Base-by-base conservation (phyloP, 2,888 invertebrate species). In the Machimus atricapillus region DNA sequence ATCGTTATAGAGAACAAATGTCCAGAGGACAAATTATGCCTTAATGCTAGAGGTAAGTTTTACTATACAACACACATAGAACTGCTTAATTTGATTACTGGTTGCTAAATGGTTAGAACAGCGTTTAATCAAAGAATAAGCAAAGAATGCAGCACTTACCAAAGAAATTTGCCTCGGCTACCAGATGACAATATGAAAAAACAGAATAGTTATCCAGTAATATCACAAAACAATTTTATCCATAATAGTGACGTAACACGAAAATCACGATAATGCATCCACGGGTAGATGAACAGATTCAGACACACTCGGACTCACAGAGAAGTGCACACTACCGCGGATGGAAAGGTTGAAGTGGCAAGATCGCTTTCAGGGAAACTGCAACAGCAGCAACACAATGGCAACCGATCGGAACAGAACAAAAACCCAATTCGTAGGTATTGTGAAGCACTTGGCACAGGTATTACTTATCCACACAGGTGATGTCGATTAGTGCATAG, bases 151-250 rank as follows among this genome's bases (percentile, higher is more conserved):
- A n/a, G 34, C 40, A 82, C 82, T 82, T 82, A 82, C 82, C 82
- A 66, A 58, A 82, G 31, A 76, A 76, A n/a, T 37, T 37, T 16
- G 76, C n/a, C 34, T 23, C 34, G n/a, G 52, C 52, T 52, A 4
- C 16, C n/a, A 52, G 46, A 43, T 78, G 78, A 23, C 78, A 78
- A 78, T 40, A 19, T 78, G 43, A 19, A 66, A 58, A 66, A 66
- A 82, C 56, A 82, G 56, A 58, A 82, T 82, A 37, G 58, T 82
- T 82, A 82, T 82, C 82, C 58, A 58, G 31, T 56, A 66, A 66
- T 66, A 82, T 82, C 82, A 82, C 82, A 66, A 82, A 58, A 82
- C n/a, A 52, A 82, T 82, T 82, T 52, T 82, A 82, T 82, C 85
- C 85, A 85, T 85, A 74, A 74, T 27, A 74, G 74, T 85, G 85